A percentile compares a stretch with the other conserved stretches of the same genome.
Evolutionary conservation across 1,140 invertebrate genomes (phyloP).

Genomic region (Harlomillsia oculata): DNA sequence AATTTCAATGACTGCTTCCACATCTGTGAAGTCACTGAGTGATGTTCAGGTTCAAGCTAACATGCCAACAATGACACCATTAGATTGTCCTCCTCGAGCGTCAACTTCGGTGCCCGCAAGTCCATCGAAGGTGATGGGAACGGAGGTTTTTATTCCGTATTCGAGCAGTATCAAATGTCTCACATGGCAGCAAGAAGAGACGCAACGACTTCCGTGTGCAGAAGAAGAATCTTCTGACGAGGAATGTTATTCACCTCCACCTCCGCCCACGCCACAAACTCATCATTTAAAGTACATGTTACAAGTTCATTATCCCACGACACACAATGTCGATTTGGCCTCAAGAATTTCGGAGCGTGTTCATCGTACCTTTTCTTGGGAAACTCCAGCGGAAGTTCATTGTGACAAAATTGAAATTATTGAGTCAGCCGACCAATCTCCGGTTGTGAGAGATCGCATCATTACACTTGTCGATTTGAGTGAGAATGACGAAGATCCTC

Average conservation of each 20-base stretch:
- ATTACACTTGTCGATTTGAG: not conserved
- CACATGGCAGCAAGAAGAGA: conserved; percentile 31
- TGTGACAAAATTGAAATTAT: not conserved
- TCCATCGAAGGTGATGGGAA: conserved; percentile 6
- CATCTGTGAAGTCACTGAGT: conserved; percentile 15
- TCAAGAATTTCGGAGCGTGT: conserved; percentile 27
- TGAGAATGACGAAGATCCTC: not conserved
- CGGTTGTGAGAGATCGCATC: not conserved
- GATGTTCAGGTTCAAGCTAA: conserved; percentile 29
- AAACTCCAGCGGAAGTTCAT: not conserved
- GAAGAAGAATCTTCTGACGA: conserved; percentile 9
- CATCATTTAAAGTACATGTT: conserved; percentile 28
- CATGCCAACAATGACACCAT: not conserved
- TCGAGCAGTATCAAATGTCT: conserved; percentile 31
- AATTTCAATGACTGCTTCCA: not conserved
- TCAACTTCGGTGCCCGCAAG: not conserved
- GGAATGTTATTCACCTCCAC: conserved; percentile 26
- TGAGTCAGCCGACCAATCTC: not conserved
- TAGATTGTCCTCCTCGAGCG: too few species aligned
- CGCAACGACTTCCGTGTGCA: not conserved
- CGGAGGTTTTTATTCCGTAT: conserved; percentile 25
- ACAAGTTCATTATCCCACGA: conserved; percentile 21
- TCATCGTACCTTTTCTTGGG: conserved; percentile 10
- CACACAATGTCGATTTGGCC: conserved; percentile 23
- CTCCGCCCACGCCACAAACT: conserved; percentile 21